These are phyloP conservation scores for Carassius carassius DNA, from an alignment of 2,113 vertebrate species.

Conservation along the genomic window DNA sequence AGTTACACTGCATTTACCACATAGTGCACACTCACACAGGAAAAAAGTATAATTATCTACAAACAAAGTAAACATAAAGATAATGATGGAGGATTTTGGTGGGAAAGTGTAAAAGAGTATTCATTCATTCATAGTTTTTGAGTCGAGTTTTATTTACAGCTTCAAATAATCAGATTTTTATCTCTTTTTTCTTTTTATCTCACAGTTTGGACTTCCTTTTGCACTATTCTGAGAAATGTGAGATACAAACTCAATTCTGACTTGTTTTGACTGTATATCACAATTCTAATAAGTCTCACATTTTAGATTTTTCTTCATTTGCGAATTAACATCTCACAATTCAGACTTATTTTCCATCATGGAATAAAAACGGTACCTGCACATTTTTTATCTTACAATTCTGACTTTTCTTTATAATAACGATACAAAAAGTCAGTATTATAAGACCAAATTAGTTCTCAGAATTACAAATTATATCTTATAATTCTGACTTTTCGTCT, in stretches of 20 bases:
- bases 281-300: too few species aligned
- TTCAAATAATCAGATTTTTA: background rate
- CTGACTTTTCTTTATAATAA: too few species aligned
- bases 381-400: too few species aligned
- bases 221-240: too few species aligned
- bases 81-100: background rate
- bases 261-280: too few species aligned
- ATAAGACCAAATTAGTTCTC: background rate
- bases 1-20: conserved; percentile 14
- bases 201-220: too few species aligned
- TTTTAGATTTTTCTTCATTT: too few species aligned
- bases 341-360: too few species aligned
- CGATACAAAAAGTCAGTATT: too few species aligned
- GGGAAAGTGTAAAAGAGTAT: background rate
- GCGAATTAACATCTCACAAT: too few species aligned
- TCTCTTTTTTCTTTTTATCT: background rate
- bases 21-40: background rate
- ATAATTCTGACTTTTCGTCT: background rate
- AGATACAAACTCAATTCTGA: too few species aligned
- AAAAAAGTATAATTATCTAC: conserved; percentile 16
- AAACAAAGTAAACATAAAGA: background rate
- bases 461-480: background rate
- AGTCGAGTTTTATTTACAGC: background rate
- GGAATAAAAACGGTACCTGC: too few species aligned
- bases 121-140: background rate